Evolutionary conservation across 92 coral and sea anemone species (phyloP), one percentile per base, ranked within the genome.

Genomic region (Bergia sp.): DNA sequence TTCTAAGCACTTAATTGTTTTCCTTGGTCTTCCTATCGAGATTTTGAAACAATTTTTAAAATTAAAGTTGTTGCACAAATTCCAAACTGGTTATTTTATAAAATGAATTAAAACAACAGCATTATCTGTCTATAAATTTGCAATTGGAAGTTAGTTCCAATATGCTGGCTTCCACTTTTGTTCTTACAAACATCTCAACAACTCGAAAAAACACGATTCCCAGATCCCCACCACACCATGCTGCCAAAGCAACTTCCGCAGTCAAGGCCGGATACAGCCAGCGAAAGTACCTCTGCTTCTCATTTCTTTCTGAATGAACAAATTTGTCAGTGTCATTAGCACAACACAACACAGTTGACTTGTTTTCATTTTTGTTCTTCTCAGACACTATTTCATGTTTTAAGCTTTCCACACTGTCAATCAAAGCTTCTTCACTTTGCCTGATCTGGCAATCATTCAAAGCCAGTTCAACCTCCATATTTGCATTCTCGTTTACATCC

Each of bases 131-230:
- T 71, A 64, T 82, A 10, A 67, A 82, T 40, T 82, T 45, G 47
- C 50, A 40, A 44, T 66, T 42, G 9, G 76, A 65, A 65, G 55
- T 37, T 6, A 65, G 66, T 82, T 82, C 76, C 18, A 82, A 82
- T 41, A 66, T 64, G 43, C 76, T 82, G 20, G 86, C 76, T 47
- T 82, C 42, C n/a, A 82, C 76, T 82, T 66, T 82, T 3, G 86
- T 65, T 23, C 40, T 21, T 13, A 82, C 86, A 65, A 82, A 66
- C 76, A 82, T 38, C 86, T 82, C 86, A 23, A 82, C 58, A 66
- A 82, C 86, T 66, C 86, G 75, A 20, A 41, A 42, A n/a, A 82
- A 66, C 37, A 82, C 49, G 1, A 39, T 20, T 1, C 55, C 76
- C 21, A 66, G 41, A 40, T 82, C 86, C 40, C 77, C 86, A 4